phyloP scores from a whole-genome alignment of 2,797 vertebrate species.

The Rhinogobio ventralis region DNA sequence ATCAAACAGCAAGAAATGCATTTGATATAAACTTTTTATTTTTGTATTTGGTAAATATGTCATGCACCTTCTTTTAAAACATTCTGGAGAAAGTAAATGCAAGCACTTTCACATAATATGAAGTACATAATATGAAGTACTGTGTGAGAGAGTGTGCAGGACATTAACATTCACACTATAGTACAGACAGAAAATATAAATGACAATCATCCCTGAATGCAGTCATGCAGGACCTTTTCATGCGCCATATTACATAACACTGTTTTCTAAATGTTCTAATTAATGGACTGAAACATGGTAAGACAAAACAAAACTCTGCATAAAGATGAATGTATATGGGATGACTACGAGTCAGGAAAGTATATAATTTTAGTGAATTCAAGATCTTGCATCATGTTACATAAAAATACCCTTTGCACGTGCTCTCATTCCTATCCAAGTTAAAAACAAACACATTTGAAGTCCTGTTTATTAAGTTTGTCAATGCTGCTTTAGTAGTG shows the following conservation, averaged over 20 bases:
- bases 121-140: neutral
- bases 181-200: neutral
- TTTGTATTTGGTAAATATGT: conserved; percentile 23
- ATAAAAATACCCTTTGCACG: neutral
- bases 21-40: conserved; percentile 49
- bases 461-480: conserved; percentile 1
- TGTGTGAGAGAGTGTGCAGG: conserved; percentile 34
- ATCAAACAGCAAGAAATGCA: conserved; percentile 41
- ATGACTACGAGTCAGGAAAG: neutral
- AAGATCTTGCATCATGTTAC: conserved; percentile 5
- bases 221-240: conserved; percentile 35
- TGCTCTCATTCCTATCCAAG: conserved; percentile 20
- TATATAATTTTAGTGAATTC: neutral
- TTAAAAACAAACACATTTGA: neutral
- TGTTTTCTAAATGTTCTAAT: neutral
- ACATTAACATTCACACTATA: conserved; percentile 15
- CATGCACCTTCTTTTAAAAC: conserved; percentile 43
- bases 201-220: conserved; percentile 14
- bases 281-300: neutral
- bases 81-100: conserved; percentile 35
- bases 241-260: conserved; percentile 29
- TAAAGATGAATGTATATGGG: neutral
- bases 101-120: conserved; percentile 9
- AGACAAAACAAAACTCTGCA: neutral
- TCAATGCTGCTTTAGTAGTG: neutral